A percentile compares a stretch with the other conserved stretches of the same genome.
Conservation (phyloP, 2,113 vertebrate genomes). For the Globicephala melas region DNA sequence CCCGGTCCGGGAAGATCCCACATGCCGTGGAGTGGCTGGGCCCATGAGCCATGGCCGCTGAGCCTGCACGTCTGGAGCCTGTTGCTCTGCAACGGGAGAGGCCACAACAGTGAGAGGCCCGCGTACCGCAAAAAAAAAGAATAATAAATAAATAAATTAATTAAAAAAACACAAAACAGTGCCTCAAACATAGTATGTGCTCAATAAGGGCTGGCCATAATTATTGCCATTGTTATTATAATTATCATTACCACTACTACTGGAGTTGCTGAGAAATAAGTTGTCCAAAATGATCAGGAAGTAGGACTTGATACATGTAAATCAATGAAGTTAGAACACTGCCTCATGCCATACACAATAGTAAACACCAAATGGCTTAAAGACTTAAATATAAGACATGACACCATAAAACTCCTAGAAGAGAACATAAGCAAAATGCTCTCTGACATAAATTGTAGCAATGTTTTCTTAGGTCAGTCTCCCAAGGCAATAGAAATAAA, state of each 20-base stretch:
- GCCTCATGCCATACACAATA: not conserved
- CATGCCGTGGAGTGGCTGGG: too few relatives aligned
- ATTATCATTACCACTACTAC: not conserved
- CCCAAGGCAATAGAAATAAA: too few relatives aligned
- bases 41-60: too few relatives aligned
- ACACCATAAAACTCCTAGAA: not conserved
- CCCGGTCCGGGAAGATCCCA: too few relatives aligned
- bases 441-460: not conserved
- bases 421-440: not conserved
- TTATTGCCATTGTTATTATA: slow-evolving; percentile 5
- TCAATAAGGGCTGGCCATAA: not conserved
- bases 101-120: too few relatives aligned
- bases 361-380: not conserved
- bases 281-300: not conserved
- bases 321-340: not conserved
- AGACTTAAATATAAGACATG: not conserved
- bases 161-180: not conserved
- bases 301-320: not conserved
- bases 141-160: too few relatives aligned
- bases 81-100: too few relatives aligned
- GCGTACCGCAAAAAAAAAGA: too few relatives aligned
- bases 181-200: not conserved
- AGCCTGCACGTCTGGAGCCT: too few relatives aligned
- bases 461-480: too few relatives aligned
- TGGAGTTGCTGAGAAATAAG: not conserved